phyloP scores from a whole-genome alignment of 1,140 invertebrate species.

The Tetramorium parvispinum region DNA sequence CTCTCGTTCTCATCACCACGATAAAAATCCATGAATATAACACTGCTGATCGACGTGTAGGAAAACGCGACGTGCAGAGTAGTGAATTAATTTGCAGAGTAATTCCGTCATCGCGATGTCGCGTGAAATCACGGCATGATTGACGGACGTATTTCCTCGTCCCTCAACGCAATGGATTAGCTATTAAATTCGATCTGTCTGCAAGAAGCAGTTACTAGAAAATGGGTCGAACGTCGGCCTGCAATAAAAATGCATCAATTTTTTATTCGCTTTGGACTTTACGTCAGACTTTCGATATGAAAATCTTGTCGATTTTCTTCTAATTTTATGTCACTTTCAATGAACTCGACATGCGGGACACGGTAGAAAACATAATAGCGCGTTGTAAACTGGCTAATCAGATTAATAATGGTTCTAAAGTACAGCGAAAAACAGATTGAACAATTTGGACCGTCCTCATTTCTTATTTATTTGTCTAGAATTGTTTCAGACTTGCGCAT shows the following conservation, averaged over 20 bases:
- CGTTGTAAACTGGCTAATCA: slow-evolving; percentile 21
- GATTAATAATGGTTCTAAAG: slow-evolving; percentile 1
- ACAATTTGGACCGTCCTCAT: background rate
- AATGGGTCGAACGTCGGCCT: background rate
- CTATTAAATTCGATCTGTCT: slow-evolving; percentile 35
- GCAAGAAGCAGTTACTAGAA: slow-evolving; percentile 31
- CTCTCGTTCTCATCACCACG: slow-evolving; percentile 18
- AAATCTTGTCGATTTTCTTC: background rate
- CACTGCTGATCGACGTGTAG: slow-evolving; percentile 47
- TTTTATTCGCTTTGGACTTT: background rate
- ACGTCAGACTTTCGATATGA: background rate
- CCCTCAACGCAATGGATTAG: slow-evolving; percentile 38
- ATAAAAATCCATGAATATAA: slow-evolving; percentile 48
- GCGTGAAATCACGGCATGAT: slow-evolving; percentile 38
- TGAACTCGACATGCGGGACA: background rate
- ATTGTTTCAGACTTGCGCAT: background rate
- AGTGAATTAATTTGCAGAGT: slow-evolving; percentile 57
- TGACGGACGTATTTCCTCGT: slow-evolving; percentile 54
- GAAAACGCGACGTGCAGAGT: slow-evolving; percentile 22
- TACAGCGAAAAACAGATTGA: background rate
- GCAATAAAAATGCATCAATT: background rate
- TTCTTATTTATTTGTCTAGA: background rate
- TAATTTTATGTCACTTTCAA: slow-evolving; percentile 18
- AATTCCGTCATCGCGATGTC: slow-evolving; percentile 54
- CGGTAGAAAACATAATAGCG: background rate